Evolutionary conservation across 2,113 vertebrate genomes (phyloP).

Genomic region (Zosterops japonicus): DNA sequence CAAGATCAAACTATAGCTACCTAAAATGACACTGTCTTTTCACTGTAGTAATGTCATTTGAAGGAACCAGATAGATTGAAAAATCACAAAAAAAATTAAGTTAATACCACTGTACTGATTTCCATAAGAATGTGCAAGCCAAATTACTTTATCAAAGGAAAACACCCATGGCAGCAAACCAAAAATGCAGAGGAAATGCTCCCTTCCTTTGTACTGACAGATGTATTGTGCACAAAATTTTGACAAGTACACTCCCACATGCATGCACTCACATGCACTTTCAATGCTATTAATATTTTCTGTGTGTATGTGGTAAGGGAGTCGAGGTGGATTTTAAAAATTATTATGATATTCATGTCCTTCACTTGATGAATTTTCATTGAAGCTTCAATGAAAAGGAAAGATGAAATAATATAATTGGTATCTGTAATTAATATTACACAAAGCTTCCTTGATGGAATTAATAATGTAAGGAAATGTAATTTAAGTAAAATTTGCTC

Average conservation of each 20-base stretch:
- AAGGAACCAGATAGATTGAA: not conserved
- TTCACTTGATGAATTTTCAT: slow-evolving; percentile 73
- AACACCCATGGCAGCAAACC: not conserved
- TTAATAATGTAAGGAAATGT: slow-evolving; percentile 75
- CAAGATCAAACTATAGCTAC: not conserved
- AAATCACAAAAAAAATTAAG: not conserved
- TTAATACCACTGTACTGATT: not conserved
- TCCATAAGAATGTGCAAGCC: not conserved
- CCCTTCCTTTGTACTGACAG: slow-evolving; percentile 8
- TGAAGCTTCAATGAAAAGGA: slow-evolving; percentile 73
- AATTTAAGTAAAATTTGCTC: slow-evolving; percentile 75
- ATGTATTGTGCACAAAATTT: slow-evolving; percentile 30
- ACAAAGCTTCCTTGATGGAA: slow-evolving; percentile 74
- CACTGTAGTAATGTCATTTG: not conserved
- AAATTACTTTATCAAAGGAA: not conserved
- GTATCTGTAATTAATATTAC: slow-evolving; percentile 74
- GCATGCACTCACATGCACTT: not conserved
- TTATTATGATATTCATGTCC: slow-evolving; percentile 71
- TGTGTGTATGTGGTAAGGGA: not conserved
- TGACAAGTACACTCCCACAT: slow-evolving; percentile 32
- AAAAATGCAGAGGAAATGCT: slow-evolving; percentile 15
- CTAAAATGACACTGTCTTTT: not conserved
- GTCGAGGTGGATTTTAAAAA: slow-evolving; percentile 43
- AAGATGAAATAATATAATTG: slow-evolving; percentile 74
- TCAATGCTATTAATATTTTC: slow-evolving; percentile 11